A percentile compares a stretch with the other conserved stretches of the same genome.
Conservation (phyloP, 2,888 invertebrate genomes). For the Caenorhabditis sulstoni region DNA sequence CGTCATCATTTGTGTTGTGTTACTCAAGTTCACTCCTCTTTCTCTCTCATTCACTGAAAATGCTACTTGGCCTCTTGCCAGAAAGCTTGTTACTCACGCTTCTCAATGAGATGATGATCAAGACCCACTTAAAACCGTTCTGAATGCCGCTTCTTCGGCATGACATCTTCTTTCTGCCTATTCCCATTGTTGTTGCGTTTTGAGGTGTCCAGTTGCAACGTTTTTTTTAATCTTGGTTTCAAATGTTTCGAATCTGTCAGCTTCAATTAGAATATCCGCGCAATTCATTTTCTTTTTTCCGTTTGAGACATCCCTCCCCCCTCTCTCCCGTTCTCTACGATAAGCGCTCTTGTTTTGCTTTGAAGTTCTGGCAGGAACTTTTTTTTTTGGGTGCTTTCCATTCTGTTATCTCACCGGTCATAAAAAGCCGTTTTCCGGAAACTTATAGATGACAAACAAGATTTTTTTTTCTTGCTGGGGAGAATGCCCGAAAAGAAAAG, state of each 20-base stretch:
- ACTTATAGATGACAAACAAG: constrained; percentile 10
- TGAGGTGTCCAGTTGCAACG: constrained; percentile 36
- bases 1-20: constrained; percentile 19
- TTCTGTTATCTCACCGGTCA: too few species aligned
- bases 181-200: constrained; percentile 11
- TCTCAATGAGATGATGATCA: constrained; percentile 35
- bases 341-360: not conserved
- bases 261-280: constrained; percentile 1
- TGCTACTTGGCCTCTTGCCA: constrained; percentile 7
- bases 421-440: constrained; percentile 4
- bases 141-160: constrained; percentile 29
- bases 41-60: constrained; percentile 10
- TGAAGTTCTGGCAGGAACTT: not conserved
- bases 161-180: not conserved
- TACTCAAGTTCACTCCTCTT: constrained; percentile 35
- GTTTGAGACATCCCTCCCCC: not conserved
- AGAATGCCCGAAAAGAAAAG: not conserved
- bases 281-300: not conserved
- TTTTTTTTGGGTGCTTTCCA: not conserved
- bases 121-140: constrained; percentile 56
- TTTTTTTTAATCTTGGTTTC: constrained; percentile 12
- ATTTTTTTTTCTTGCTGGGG: not conserved
- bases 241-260: constrained; percentile 7
- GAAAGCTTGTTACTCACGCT: constrained; percentile 32
- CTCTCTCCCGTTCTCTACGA: not conserved